Conservation (phyloP, 2,888 invertebrate genomes). For the Rhorus exstirpatorius region DNA sequence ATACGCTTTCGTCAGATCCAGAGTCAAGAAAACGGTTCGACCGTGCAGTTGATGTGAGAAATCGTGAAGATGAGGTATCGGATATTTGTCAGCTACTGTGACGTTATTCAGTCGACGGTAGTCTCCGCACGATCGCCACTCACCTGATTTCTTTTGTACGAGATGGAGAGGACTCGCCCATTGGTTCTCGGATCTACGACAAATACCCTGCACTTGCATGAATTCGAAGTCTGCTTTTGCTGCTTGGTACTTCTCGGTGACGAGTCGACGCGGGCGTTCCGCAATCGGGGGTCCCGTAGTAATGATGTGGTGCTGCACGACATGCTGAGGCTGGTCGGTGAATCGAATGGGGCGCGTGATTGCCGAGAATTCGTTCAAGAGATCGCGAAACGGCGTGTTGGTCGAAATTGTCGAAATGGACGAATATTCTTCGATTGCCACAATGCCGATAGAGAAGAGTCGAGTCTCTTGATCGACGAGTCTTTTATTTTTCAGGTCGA, state of each 20-base stretch:
- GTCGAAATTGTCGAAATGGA: not conserved
- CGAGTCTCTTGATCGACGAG: not conserved
- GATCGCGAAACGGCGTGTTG: not conserved
- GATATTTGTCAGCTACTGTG: slow-evolving; percentile 78
- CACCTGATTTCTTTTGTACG: slow-evolving; percentile 68
- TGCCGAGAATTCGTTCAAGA: slow-evolving; percentile 23
- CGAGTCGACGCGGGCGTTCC: slow-evolving; percentile 78
- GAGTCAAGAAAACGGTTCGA: slow-evolving; percentile 27
- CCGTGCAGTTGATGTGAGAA: slow-evolving; percentile 50
- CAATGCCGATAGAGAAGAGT: not conserved
- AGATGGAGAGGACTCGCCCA: slow-evolving; percentile 83
- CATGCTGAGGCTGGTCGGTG: not conserved
- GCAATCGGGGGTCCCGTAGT: slow-evolving; percentile 80
- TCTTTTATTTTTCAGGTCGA: not conserved
- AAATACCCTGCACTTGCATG: slow-evolving; percentile 82
- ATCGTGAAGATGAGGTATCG: slow-evolving; percentile 57
- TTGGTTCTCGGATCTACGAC: slow-evolving; percentile 82
- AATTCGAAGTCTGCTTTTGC: slow-evolving; percentile 79
- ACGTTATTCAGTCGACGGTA: slow-evolving; percentile 75
- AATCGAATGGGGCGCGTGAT: not conserved
- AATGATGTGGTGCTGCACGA: slow-evolving; percentile 75
- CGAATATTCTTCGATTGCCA: not conserved
- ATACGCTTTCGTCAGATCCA: slow-evolving; percentile 11
- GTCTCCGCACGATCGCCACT: slow-evolving; percentile 75
- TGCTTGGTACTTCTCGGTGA: slow-evolving; percentile 77